Percentiles rank a stretch among this genome's conserved stretches.
These are phyloP conservation scores for Eupithecia dodoneata DNA, from an alignment of 2,888 invertebrate genomes.

Conservation along the genomic window DNA sequence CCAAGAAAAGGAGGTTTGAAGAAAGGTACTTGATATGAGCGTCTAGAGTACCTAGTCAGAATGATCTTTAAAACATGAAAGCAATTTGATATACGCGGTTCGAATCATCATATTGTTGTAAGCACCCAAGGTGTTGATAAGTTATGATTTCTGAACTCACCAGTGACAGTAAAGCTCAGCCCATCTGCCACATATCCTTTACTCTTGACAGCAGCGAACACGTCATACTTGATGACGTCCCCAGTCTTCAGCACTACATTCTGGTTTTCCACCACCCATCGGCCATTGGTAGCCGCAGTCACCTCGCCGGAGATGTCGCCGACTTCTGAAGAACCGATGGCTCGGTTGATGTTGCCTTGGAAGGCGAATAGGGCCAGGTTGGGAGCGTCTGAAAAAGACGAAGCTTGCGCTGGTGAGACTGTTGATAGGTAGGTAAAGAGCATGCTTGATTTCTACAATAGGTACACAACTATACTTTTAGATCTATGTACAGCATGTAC, in stretches of 20 bases:
- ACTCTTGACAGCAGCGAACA: slow-evolving; percentile 81
- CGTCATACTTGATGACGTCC: slow-evolving; percentile 86
- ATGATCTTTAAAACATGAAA: too few species aligned
- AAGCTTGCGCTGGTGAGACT: background rate
- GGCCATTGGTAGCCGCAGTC: slow-evolving; percentile 64
- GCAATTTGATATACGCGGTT: too few species aligned
- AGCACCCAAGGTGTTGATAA: too few species aligned
- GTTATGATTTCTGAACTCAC: slow-evolving; percentile 54
- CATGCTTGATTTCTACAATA: too few species aligned
- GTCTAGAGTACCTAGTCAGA: too few species aligned
- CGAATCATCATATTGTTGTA: too few species aligned
- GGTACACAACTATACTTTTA: too few species aligned
- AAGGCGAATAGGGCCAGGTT: slow-evolving; percentile 85
- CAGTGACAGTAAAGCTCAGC: slow-evolving; percentile 66
- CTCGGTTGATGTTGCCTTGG: slow-evolving; percentile 86
- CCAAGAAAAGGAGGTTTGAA: too few species aligned
- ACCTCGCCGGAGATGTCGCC: slow-evolving; percentile 83
- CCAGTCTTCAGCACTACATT: slow-evolving; percentile 73
- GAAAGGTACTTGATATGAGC: too few species aligned
- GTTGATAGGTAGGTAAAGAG: too few species aligned
- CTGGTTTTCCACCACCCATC: slow-evolving; percentile 81
- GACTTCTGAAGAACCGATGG: slow-evolving; percentile 72
- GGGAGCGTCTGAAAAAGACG: slow-evolving; percentile 67
- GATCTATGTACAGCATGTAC: too few species aligned
- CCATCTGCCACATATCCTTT: slow-evolving; percentile 75